Base-by-base conservation (phyloP, 1,140 invertebrate genomes). In the Drosophila nannoptera region DNA sequence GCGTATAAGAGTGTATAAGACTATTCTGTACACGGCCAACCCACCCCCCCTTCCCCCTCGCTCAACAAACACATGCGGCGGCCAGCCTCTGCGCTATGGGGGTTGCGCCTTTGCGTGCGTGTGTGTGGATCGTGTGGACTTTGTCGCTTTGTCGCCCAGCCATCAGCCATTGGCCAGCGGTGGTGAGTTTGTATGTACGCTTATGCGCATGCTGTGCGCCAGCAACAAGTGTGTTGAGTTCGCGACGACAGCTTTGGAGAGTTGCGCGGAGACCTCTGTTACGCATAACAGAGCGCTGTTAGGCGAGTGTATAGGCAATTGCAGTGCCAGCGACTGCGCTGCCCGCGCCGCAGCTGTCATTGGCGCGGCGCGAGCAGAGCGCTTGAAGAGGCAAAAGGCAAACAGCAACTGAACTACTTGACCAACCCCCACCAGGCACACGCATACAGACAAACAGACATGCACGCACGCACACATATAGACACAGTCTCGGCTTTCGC, bases 181-280 rank as follows among this genome's bases (percentile, higher is more conserved):
- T 87, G 83, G 78, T 78, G 78, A 59, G 53, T 70, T 73, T 11
- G 0, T 7, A 7, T 35, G 9, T 31, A 12, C 9, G 55, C 73
- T 42, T 75, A 52, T 80, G 83, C 82, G 78, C 75, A 87, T 69
- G 72, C 32, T 45, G 35, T 43, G 14, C 9, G 5, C n/a, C 7
- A 35, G 74, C 81, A 84, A 84, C 81, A 84, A 71, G 81, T 84
- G 77, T 84, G 78, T 65, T 74, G 67, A 50, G 7, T 67, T 78
- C 45, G 4, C 4, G 4, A 33, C 69, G 16, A 7, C n/a, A 48
- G 9, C 5, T 14, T 49, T 58, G 33, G 32, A 61, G 70, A 54
- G 54, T 77, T 60, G 22, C 46, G 54, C 14, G 16, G 45, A 55
- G 36, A 5, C 36, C 35, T 8, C 43, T 69, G 52, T 45, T 56